phyloP scores from a whole-genome alignment of 2,113 vertebrate species.

The Oryzias melastigma region DNA sequence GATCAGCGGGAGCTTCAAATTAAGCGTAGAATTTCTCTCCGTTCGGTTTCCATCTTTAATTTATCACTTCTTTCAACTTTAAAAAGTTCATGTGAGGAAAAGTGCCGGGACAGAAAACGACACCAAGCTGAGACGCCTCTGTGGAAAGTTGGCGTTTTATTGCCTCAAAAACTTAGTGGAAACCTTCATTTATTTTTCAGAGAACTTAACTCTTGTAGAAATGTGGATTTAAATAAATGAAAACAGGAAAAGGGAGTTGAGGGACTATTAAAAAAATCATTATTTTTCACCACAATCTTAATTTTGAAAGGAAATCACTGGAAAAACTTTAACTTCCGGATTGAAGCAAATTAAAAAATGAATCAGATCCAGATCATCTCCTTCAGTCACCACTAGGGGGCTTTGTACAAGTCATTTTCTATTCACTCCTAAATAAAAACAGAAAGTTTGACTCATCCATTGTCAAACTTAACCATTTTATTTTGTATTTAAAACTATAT shows the following conservation, averaged over 20 bases:
- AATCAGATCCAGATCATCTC: too few species aligned
- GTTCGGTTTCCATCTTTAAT: constrained; percentile 28
- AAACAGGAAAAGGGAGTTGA: background rate
- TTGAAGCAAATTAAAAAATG: too few species aligned
- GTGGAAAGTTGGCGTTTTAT: background rate
- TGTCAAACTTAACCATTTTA: too few species aligned
- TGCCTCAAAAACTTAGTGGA: background rate
- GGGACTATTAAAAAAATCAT: too few species aligned
- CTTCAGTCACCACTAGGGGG: too few species aligned
- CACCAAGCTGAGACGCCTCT: background rate
- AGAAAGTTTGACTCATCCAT: too few species aligned
- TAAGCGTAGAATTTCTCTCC: background rate
- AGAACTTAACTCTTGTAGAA: background rate
- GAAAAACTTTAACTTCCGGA: too few species aligned
- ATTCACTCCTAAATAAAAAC: too few species aligned
- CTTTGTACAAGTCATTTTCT: too few species aligned
- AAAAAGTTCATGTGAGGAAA: constrained; percentile 1
- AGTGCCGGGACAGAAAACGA: background rate
- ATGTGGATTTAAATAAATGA: background rate
- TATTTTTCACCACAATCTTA: too few species aligned
- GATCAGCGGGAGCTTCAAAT: background rate
- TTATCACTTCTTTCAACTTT: constrained; percentile 34
- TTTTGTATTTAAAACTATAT: too few species aligned
- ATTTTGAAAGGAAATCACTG: too few species aligned
- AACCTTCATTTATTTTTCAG: constrained; percentile 6